Base-by-base conservation (phyloP, 37 sponge, comb jelly and placozoan genomes). In the Bolinopsis microptera region DNA sequence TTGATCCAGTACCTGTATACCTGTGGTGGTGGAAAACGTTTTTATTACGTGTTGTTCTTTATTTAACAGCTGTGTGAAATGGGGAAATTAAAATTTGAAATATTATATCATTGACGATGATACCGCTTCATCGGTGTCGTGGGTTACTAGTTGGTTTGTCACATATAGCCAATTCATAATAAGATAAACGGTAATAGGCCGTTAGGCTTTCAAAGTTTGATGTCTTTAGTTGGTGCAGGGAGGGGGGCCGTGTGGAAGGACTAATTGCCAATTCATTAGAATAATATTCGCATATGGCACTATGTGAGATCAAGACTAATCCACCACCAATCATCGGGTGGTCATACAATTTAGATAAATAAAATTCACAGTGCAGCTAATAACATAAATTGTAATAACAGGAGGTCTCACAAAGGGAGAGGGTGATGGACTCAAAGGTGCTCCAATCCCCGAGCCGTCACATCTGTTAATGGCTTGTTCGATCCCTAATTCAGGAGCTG, bases 1-100 rank as follows among this genome's bases (percentile, higher is more conserved):
- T 80, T 80, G 22, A 80, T 80, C 82, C 82, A 80, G 38, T 80
- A 34, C 21, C 38, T 2, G 32, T 80, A 80, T 30, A 80, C 82
- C 82, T 80, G 75, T n/a, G n/a, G n/a, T n/a, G n/a, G n/a, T n/a
- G n/a, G n/a, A n/a, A n/a, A n/a, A n/a, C n/a, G n/a, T n/a, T n/a
- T n/a, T n/a, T n/a, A n/a, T n/a, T n/a, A n/a, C n/a, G n/a, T n/a
- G n/a, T n/a, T n/a, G n/a, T n/a, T n/a, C n/a, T n/a, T n/a, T 70
- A 70, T 3, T 70, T 70, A 28, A 70, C 25, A 28, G 74, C 25
- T 70, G 30, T 22, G 74, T 26, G 30, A 70, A 48, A 13, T 48
- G 61, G 74, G 74, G 26, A 70, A 70, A 70, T 22, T 70, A 26
- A 28, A 26, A 70, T 70, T 70, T 70, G 74, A 70, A 70, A 70